These are phyloP conservation scores for Epinephelus malabaricus DNA, from an alignment of 2,797 vertebrate species.

Conservation along the genomic window DNA sequence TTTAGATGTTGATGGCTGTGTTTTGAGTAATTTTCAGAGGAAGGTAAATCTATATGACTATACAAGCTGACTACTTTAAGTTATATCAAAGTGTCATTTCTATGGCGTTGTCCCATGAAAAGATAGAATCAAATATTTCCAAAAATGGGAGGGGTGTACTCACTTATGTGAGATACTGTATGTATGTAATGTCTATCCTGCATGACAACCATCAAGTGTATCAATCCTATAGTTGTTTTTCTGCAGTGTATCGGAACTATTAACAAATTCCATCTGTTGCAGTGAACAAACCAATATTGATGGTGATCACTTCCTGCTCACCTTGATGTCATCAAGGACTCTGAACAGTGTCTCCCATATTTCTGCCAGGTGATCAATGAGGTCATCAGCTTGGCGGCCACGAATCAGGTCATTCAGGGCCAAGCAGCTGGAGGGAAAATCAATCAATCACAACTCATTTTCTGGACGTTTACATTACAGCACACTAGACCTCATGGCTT, in stretches of 20 bases:
- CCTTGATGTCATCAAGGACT: slow-evolving; percentile 99
- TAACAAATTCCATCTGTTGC: background rate
- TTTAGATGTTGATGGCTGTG: too few species aligned
- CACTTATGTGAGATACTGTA: too few species aligned
- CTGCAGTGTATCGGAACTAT: background rate
- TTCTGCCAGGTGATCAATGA: slow-evolving; percentile 93
- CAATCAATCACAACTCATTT: background rate
- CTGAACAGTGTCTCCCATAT: slow-evolving; percentile 98
- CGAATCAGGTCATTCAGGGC: slow-evolving; percentile 96
- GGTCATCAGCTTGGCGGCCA: slow-evolving; percentile 93
- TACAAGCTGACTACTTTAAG: too few species aligned
- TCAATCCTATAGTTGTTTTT: background rate
- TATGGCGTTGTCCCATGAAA: too few species aligned
- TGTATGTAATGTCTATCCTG: background rate
- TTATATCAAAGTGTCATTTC: too few species aligned
- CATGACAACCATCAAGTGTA: background rate
- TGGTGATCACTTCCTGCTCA: slow-evolving; percentile 67
- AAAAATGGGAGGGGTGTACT: too few species aligned
- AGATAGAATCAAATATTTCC: too few species aligned
- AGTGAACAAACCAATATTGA: background rate
- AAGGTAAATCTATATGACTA: too few species aligned
- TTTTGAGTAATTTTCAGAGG: too few species aligned
- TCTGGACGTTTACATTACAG: background rate
- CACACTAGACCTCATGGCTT: background rate
- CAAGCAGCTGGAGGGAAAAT: slow-evolving; percentile 89